Evolutionary conservation across 2,113 vertebrate genomes (phyloP), one percentile per base, ranked within the genome.

Genomic region (Ariopsis seemanni): DNA sequence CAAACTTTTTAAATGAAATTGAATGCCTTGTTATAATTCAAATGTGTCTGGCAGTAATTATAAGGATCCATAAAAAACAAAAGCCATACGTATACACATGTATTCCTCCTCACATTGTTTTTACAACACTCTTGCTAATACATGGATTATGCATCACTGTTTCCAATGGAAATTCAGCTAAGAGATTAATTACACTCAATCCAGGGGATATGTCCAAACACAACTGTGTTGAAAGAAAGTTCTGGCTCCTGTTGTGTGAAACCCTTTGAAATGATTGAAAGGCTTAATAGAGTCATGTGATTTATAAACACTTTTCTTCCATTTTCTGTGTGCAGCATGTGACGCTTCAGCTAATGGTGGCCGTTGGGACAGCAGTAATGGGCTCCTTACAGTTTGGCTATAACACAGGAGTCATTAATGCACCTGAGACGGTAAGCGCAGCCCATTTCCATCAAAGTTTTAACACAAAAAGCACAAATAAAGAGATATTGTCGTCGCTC

Each of bases 401-500:
- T 91, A 97, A 97, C 90, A 97, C 96, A 0, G 97, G 97, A 0
- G 97, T 97, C 87, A 97, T 97, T 94, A 97, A 97, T 0, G 97
- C 89, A 14, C 93, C 93, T 0, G 94, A 94, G 55, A 88, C 91
- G 90, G 93, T 94, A 87, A 92, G 88, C 25, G 4, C 14, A 75
- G 25, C 7, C 2, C n/a, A 60, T 74, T 30, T 84, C 15, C 20
- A 25, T 57, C 53, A 82, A 82, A 62, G 10, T 2, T 60, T 42
- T 7, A 22, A 6, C 27, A 60, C 4, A 42, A 34, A 60, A 60
- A 80, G 48, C 53, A 5, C 11, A 53, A 53, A 7, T n/a, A 53
- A 11, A 53, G 8, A 48, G 50, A 50, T 74, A 67, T 30, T 30
- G 27, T 27, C 20, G 6, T 71, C 2, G 1, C 69, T 42, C 7